Base-by-base conservation (phyloP, 2,113 vertebrate genomes). In the Pterophyllum scalare region DNA sequence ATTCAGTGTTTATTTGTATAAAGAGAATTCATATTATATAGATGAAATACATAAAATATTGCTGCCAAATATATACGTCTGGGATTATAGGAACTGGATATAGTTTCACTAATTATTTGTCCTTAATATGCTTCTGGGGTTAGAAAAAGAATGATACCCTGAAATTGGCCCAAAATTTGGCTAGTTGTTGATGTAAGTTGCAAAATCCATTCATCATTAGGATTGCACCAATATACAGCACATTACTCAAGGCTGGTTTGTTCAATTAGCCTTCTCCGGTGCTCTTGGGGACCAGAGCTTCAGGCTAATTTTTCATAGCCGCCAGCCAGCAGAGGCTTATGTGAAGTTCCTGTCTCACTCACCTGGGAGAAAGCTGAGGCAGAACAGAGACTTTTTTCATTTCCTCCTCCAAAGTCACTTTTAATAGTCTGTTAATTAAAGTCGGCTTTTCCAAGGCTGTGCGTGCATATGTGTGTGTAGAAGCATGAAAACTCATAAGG, bases 371-470 rank as follows among this genome's bases (percentile, higher is more conserved):
- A 87, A 78, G 70, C 82, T 86, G 80, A 87, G 49, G 79, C 87
- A 60, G 58, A 86, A 75, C 64, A 84, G 75, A 82, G 75, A 67
- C 87, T 84, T 76, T 81, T 81, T 80, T 91, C 88, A 91, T 92
- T 93, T 94, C 92, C 89, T 94, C 80, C 65, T 85, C 84, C 67
- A 87, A 87, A 94, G 92, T 94, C 77, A 87, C 93, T 93, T 92
- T 93, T 94, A 94, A 93, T 94, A 90, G 90, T 78, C 82, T 87
- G 77, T 92, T 94, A 94, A 95, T 95, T 92, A 93, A 91, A 92
- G 86, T 88, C 75, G 81, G 82, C 75, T 90, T 92, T 91, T 87
- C 77, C 72, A 76, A 87, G 76, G 20, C 52, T 86, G 24, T 59
- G 40, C 78, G 65, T 79, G 52, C 31, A 52, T 72, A 26, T 72